Evolutionary conservation across 2,888 invertebrate genomes (phyloP), one percentile per base, ranked within the genome.

Genomic region (Eupithecia inturbata): DNA sequence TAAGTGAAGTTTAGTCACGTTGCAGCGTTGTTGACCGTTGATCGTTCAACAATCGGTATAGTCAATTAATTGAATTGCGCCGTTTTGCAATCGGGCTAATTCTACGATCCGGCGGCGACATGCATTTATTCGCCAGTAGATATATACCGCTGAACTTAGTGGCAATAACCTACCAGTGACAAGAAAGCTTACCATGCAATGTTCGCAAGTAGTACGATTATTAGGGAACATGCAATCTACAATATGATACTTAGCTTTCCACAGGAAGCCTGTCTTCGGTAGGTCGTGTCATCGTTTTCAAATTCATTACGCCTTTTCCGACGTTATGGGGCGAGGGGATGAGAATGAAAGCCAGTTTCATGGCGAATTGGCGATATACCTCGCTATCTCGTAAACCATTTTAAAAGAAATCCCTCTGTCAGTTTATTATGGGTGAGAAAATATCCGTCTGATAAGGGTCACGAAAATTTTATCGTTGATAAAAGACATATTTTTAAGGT

Each of bases 301-400:
- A 73, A 73, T 67, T 73, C 70, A 70, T 73, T 73, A 69, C 12
- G 69, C 16, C 45, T 49, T 49, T 70, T 73, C 33, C 73, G 66
- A 49, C 14, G 57, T 67, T 66, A 73, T 57, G 66, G 66, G 12
- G 53, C 57, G 31, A 28, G 45, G 57, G n/a, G 41, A 69, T 41
- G 28, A 49, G 26, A 57, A 64, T 72, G n/a, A 73, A 70, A 70
- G 69, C 31, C 39, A 33, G 49, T 66, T 69, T 60, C 45, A 71
- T 66, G 31, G 62, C 31, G 62, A 31, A 57, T 57, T 57, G 22
- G 26, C 57, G 22, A 57, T 22, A 41, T 66, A 26, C 66, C 16
- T 66, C 19, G 31, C 26, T 53, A n/a, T 22, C 68, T 68, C 57
- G 68, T 60, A 57, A 39, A 39, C 57, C 22, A n/a, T n/a, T 33